Evolutionary conservation across 1,140 invertebrate genomes (phyloP), one percentile per base, ranked within the genome.

Genomic region (Trigoniulus corallinus): DNA sequence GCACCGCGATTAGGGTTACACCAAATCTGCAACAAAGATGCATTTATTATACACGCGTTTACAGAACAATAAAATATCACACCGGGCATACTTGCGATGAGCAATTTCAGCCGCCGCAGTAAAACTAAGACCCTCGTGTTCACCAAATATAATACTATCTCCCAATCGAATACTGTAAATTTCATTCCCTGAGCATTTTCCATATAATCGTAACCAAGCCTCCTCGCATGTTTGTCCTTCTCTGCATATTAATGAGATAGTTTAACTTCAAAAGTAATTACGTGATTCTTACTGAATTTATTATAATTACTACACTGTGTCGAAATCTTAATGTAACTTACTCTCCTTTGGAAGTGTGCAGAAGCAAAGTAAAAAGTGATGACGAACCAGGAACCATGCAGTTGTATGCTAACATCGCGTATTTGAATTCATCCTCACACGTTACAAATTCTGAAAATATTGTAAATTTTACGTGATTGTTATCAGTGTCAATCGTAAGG

Each of bases 61-160:
- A 41, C 15, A 55, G 21, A 44, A 29, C 13, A 22, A 22, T 12
- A 13, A 27, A 45, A 18, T 47, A 44, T 50, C 39, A 4, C 55
- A 54, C n/a, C 52, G 47, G 3, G 62, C 80, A 75, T 75, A 97
- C 84, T 95, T 96, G 70, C 91, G 76, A 67, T 98, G 93, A 48
- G 92, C 94, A 72, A 97, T 91, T 66, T 97, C 97, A 61, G 88
- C 93, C 47, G 94, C 93, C 67, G 94, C 96, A 13, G 91, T 95
- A 68, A 98, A 98, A 67, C 89, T 94, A 72, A 97, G 97, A 20
- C 93, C 93, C 64, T 94, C 86, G 64, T 95, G 98, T 69, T 97
- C 93, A 2, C 91, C 88, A 60, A 98, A 98, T 71, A 98, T 97
- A 48, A 89, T 77, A 59, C 88, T 93, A 65, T 97, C 91, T 13